Conservation (phyloP, 2,113 vertebrate genomes). For the Edolisoma coerulescens region DNA sequence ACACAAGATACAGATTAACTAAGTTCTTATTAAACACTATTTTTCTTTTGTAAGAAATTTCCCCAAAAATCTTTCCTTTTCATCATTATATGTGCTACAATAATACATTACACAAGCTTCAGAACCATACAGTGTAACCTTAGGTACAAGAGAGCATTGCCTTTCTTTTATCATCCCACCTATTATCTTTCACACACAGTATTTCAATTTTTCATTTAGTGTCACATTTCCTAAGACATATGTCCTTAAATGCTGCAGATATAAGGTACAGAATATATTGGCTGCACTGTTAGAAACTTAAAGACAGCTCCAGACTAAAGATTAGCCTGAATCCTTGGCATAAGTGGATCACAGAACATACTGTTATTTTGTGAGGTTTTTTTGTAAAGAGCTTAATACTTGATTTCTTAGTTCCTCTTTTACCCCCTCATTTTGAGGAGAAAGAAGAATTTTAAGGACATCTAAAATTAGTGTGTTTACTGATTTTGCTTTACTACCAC, state of each 20-base stretch:
- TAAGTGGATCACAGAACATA: not conserved
- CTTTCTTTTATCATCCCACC: not conserved
- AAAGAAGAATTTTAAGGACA: not conserved
- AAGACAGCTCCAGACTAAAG: not conserved
- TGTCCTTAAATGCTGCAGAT: not conserved
- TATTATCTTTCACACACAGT: not conserved
- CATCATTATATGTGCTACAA: not conserved
- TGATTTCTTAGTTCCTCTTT: not conserved
- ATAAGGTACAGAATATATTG: not conserved
- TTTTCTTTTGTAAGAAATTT: not conserved
- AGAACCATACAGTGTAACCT: not conserved
- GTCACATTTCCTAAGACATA: not conserved
- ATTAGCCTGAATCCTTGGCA: not conserved
- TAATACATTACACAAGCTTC: not conserved
- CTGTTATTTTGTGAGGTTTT: accelerated
- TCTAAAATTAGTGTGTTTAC: not conserved
- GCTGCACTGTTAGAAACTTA: not conserved
- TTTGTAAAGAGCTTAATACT: not conserved
- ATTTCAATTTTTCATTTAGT: not conserved
- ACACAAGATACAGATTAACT: not conserved
- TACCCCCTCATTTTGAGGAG: not conserved
- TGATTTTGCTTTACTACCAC: not conserved
- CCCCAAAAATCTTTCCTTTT: not conserved
- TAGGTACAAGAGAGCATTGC: not conserved
- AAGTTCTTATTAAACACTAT: not conserved